Conservation (phyloP, 2,797 vertebrate species). For the Macroramphosus scolopax region DNA sequence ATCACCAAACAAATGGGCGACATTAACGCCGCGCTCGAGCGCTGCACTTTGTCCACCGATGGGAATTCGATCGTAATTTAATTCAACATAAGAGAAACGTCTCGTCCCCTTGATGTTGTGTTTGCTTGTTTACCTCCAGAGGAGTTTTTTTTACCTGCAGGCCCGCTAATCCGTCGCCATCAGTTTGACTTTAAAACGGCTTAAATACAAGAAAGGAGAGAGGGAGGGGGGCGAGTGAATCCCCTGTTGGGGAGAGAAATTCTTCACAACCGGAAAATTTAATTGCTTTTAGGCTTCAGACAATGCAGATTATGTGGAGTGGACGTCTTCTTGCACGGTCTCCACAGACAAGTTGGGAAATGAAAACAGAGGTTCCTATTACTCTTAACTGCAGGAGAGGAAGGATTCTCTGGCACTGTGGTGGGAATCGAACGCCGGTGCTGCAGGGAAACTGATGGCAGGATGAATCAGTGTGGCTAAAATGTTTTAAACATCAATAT, state of each 20-base stretch:
- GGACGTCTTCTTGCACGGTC: no score
- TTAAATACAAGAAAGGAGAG: neutral
- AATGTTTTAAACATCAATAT: no score
- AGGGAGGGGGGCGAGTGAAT: neutral
- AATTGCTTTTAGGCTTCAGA: no score
- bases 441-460: no score
- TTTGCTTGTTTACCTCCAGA: slow-evolving; percentile 17
- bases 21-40: slow-evolving; percentile 26
- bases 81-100: slow-evolving; percentile 20
- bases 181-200: slow-evolving; percentile 2
- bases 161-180: slow-evolving; percentile 2
- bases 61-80: slow-evolving; percentile 63
- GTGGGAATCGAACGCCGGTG: no score
- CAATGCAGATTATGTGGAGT: no score
- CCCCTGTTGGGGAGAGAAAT: neutral
- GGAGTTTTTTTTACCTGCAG: slow-evolving; percentile 19
- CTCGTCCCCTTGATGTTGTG: neutral
- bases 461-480: no score
- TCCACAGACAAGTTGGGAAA: no score
- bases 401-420: no score
- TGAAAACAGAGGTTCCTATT: neutral
- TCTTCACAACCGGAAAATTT: neutral
- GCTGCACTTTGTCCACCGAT: slow-evolving; percentile 39
- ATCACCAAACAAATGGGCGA: slow-evolving; percentile 44
- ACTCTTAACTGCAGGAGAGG: neutral